Base-by-base conservation (phyloP, 1,140 invertebrate species). In the Drosophila lini region DNA sequence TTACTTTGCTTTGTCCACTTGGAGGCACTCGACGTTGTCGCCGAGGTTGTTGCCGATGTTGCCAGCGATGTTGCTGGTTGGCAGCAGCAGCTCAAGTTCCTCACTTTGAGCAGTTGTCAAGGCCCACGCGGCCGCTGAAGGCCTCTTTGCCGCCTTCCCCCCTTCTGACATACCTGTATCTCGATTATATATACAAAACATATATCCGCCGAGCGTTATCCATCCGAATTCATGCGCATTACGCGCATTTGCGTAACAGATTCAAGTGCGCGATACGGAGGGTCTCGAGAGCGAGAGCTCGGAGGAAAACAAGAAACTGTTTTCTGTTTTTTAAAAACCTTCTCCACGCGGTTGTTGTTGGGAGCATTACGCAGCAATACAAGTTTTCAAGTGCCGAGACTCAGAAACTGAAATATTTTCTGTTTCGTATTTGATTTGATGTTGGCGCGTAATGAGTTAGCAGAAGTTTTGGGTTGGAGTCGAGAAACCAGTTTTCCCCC, bases 201-300 rank as follows among this genome's bases (percentile, higher is more conserved):
- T 45, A n/a, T 60, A 31, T 58, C 40, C 31, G 36, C 15, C 22
- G 11, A 62, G 36, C 15, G 32, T 61, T 81, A 81, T 86, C 79
- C 79, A 73, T 73, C 70, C 80, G 85, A 73, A 74, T 88, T 86
- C 73, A 74, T 88, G 74, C 78, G 80, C 78, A 89, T 89, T 89
- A 90, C 84, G 84, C 84, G 84, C 81, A 89, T 90, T 89, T 90
- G 85, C 85, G 85, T 89, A 89, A 90, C 84, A 73, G 84, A 84
- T 89, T 89, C 81, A 90, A 84, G 85, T 90, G 63, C 80, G 81
- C 84, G 85, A 89, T 89, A 80, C 60, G 70, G 64, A 65, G 71
- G 63, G 79, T 82, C 83, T 88, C 83, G 61, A 88, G 82, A 78
- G 74, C 78, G 55, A 62, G 44, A 25, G 44, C 19, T 45, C 11